Evolutionary conservation across 2,797 vertebrate genomes (phyloP).

Genomic region (Diplodus puntazzo): DNA sequence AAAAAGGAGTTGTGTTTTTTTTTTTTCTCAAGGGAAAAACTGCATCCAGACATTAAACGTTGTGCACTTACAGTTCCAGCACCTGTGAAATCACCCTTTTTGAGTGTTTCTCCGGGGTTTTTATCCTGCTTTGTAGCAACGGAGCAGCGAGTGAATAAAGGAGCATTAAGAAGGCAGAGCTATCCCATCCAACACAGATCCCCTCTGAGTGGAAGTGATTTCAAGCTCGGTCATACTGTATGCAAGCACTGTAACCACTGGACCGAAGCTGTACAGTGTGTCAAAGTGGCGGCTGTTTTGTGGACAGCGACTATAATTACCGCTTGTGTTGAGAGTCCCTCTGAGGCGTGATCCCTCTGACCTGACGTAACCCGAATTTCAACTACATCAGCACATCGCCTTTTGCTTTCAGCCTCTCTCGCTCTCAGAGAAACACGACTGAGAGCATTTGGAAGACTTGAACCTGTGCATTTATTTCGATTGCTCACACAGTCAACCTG

Average conservation of each 20-base stretch:
- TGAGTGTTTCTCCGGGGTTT: slow-evolving; percentile 13
- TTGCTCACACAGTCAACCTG: neutral
- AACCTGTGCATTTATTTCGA: neutral
- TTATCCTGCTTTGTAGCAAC: slow-evolving; percentile 35
- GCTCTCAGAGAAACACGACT: neutral
- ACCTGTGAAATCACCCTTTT: slow-evolving; percentile 41
- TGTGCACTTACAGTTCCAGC: slow-evolving; percentile 21
- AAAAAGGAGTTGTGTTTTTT: neutral
- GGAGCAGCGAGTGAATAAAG: slow-evolving; percentile 9
- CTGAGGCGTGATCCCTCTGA: slow-evolving; percentile 54
- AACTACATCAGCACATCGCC: slow-evolving; percentile 26
- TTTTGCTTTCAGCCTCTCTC: neutral
- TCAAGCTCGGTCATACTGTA: slow-evolving; percentile 56
- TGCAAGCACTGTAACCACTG: slow-evolving; percentile 55
- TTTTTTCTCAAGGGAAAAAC: slow-evolving; percentile 39
- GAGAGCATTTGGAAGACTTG: neutral
- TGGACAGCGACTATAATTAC: slow-evolving; percentile 73
- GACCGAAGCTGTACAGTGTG: slow-evolving; percentile 63
- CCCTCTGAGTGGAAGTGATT: slow-evolving; percentile 43
- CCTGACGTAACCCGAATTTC: slow-evolving; percentile 61
- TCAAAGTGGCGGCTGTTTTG: slow-evolving; percentile 58
- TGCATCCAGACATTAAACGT: slow-evolving; percentile 40
- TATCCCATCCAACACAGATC: slow-evolving; percentile 15
- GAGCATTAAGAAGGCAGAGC: slow-evolving; percentile 9
- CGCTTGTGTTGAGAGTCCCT: slow-evolving; percentile 52